Evolutionary conservation across 2,888 invertebrate species (phyloP).

Genomic region (Cordilura impudica): DNA sequence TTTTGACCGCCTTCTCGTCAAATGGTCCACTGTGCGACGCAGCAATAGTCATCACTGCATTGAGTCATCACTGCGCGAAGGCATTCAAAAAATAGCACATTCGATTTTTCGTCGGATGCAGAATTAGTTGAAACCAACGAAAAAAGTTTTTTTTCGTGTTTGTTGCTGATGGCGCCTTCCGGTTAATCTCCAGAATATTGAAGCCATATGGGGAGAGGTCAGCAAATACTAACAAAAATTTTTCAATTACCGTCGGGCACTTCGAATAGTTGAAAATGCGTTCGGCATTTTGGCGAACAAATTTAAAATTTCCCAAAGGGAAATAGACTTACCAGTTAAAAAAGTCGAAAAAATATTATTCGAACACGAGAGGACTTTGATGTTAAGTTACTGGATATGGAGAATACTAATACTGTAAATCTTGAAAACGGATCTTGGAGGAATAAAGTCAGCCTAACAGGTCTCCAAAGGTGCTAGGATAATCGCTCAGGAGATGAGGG

Average conservation of each 20-base stretch:
- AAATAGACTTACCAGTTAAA: conserved; percentile 21
- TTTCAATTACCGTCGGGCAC: background rate
- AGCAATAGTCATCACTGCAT: no score
- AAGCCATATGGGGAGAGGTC: background rate
- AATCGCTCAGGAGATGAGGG: no score
- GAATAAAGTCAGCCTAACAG: no score
- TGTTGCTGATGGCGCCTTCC: background rate
- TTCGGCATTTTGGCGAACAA: background rate
- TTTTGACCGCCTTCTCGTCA: no score
- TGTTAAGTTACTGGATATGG: no score
- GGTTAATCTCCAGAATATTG: background rate
- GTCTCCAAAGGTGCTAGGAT: no score
- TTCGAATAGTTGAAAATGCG: conserved; percentile 16
- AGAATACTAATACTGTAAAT: no score
- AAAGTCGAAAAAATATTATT: conserved; percentile 27
- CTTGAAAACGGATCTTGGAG: no score
- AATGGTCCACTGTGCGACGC: no score
- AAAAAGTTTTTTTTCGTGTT: conserved; percentile 1
- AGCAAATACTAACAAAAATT: no score
- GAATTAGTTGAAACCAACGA: background rate
- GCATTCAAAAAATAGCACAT: background rate
- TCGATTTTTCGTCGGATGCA: background rate
- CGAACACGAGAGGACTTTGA: no score
- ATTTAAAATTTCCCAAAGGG: conserved; percentile 30
- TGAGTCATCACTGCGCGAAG: conserved; percentile 2